A percentile compares a stretch with the other conserved stretches of the same genome.
These are phyloP conservation scores for Archips crataeganus DNA, from an alignment of 2,888 invertebrate species.

Conservation along the genomic window DNA sequence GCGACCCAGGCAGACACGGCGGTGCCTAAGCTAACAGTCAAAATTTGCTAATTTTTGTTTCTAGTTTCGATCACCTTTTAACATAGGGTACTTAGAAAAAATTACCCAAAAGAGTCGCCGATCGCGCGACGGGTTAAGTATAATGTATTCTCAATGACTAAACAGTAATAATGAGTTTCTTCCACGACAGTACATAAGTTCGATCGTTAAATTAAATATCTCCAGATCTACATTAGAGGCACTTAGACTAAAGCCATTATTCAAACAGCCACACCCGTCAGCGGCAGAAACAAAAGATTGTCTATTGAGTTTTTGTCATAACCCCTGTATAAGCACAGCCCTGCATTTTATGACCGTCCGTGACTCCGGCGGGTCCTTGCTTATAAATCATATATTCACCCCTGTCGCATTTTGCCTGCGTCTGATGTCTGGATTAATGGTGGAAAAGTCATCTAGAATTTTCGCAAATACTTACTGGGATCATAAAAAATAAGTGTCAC, in stretches of 20 bases:
- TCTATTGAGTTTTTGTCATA: conserved; percentile 58
- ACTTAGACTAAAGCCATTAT: conserved; percentile 42
- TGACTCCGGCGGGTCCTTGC: conserved; percentile 54
- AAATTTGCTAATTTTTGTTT: too few relatives aligned
- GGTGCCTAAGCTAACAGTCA: too few relatives aligned
- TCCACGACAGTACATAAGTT: neutral
- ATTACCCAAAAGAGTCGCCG: too few relatives aligned
- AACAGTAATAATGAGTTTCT: neutral
- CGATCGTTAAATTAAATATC: conserved; percentile 2
- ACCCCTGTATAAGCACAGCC: conserved; percentile 50
- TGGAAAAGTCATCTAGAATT: conserved; percentile 51
- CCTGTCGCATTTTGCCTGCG: conserved; percentile 54
- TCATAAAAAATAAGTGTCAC: conserved; percentile 38
- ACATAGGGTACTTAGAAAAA: too few relatives aligned
- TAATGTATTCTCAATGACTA: neutral
- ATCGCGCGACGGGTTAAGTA: too few relatives aligned
- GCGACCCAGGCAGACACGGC: too few relatives aligned
- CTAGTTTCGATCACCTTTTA: too few relatives aligned
- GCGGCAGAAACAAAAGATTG: conserved; percentile 57
- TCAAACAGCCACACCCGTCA: conserved; percentile 54
- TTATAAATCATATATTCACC: conserved; percentile 56
- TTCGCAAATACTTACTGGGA: conserved; percentile 31
- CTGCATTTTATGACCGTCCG: conserved; percentile 60
- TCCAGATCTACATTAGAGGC: neutral
- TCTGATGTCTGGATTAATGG: conserved; percentile 64